phyloP scores from a whole-genome alignment of 2,113 vertebrate species.

The Hypanus sabinus region DNA sequence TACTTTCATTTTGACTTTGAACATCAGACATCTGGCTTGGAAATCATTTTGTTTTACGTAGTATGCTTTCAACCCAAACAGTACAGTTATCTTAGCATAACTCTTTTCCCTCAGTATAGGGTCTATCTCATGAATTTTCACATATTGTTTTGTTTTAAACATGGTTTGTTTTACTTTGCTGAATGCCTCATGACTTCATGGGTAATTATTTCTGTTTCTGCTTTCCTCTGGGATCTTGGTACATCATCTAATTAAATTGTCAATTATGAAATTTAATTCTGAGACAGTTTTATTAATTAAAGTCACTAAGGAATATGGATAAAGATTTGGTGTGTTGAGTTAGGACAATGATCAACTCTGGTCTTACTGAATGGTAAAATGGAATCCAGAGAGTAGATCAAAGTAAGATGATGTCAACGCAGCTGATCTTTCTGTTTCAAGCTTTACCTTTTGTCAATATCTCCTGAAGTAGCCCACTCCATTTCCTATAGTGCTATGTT shows the following conservation, averaged over 20 bases:
- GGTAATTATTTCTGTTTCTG: neutral
- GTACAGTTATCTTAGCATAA: neutral
- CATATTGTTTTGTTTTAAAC: neutral
- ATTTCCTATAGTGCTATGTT: neutral
- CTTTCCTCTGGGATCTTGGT: neutral
- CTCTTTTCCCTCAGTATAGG: neutral
- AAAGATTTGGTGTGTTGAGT: no score
- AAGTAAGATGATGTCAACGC: neutral
- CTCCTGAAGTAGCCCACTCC: no score
- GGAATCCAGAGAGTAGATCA: neutral
- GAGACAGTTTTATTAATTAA: no score
- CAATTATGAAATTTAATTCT: no score
- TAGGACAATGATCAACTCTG: no score
- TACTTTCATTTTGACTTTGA: neutral
- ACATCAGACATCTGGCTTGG: neutral
- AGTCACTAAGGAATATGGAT: no score
- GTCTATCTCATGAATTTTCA: neutral
- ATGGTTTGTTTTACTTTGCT: neutral
- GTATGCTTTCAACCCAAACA: neutral
- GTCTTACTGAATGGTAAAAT: no score
- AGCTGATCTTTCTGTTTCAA: neutral
- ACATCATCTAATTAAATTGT: neutral
- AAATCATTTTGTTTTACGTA: neutral
- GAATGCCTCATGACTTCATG: neutral
- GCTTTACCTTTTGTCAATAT: neutral